Base-by-base conservation (phyloP, 2,113 vertebrate genomes). In the Tetrax tetrax region DNA sequence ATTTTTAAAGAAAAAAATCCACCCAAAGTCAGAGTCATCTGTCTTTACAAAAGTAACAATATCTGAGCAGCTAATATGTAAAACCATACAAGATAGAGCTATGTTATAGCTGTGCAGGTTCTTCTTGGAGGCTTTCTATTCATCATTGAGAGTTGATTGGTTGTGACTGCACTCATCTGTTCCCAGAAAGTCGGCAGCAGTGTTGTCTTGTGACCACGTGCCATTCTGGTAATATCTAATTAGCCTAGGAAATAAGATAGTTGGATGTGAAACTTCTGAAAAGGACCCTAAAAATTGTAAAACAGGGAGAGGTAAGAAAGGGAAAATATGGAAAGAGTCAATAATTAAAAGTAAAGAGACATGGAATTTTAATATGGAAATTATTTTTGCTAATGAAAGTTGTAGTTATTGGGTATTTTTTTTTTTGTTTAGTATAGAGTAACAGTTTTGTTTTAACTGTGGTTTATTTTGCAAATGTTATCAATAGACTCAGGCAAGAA, bases 71-170 rank as follows among this genome's bases (percentile, higher is more conserved):
- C 20, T 18, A 6, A 3, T 31, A 23, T 35, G n/a, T 38, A 60
- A 80, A 90, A 3, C 27, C 45, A 5, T 33, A 19, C 23, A 43
- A 24, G 38, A 27, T 0, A 43, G 4, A 37, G 10, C 3, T 28
- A 0, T 45, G 17, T 11, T 45, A 31, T 2, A 64, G 14, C 20
- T 65, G 9, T n/a, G 14, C 9, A 27, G 6, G n/a, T 14, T 89
- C 35, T 53, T 37, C 27, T 47, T 23, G 33, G 25, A n/a, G 54
- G 22, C 7, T 59, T 83, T 37, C 29, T 20, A 1, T 31, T 54
- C 27, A 24, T 54, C 50, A n/a, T 1, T 0, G 0, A 53, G 19
- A 4, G 19, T 1, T 57, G 35, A 35, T 22, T 56, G 12, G 24
- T 35, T 66, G 43, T 29, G n/a, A n/a, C n/a, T 37, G 24, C 4